These are phyloP conservation scores for Actenoides lindsayi DNA, from an alignment of 2,113 vertebrate genomes.

Conservation along the genomic window DNA sequence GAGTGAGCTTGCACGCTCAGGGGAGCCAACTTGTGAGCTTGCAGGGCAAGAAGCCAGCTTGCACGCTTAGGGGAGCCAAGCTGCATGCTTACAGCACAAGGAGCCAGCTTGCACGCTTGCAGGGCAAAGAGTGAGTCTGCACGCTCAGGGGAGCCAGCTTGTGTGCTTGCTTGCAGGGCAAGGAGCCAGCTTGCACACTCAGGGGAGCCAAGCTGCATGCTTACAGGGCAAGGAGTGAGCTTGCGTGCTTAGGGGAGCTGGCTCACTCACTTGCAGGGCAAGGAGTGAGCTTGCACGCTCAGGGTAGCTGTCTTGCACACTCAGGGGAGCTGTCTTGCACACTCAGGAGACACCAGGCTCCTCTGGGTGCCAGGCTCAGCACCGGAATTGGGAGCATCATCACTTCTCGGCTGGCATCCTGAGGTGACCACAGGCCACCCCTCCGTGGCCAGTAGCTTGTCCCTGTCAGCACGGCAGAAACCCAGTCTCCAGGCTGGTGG, in stretches of 20 bases:
- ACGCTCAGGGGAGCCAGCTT: not conserved
- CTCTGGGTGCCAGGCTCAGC: not conserved
- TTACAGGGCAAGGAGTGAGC: not conserved
- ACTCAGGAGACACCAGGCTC: not conserved
- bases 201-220: not conserved
- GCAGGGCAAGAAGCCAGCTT: fast-evolving
- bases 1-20: fast-evolving
- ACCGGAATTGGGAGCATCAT: not conserved
- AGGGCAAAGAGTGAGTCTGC: not conserved
- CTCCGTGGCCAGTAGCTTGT: fast-evolving
- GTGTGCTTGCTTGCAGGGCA: not conserved
- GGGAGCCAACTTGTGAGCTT: not conserved
- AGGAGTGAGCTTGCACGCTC: not conserved
- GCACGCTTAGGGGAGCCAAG: not conserved
- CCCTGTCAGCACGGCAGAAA: fast-evolving
- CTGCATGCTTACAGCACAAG: not conserved
- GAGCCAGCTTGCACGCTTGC: not conserved
- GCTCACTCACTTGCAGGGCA: not conserved
- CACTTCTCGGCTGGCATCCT: not conserved
- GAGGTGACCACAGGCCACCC: not conserved
- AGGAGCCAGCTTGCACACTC: not conserved
- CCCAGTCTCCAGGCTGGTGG: not conserved
- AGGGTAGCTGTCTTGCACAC: too few species aligned
- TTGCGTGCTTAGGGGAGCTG: not conserved
- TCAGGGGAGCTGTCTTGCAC: not conserved